Base-by-base conservation (phyloP, 2,797 vertebrate genomes). In the Leptoclinus maculatus region DNA sequence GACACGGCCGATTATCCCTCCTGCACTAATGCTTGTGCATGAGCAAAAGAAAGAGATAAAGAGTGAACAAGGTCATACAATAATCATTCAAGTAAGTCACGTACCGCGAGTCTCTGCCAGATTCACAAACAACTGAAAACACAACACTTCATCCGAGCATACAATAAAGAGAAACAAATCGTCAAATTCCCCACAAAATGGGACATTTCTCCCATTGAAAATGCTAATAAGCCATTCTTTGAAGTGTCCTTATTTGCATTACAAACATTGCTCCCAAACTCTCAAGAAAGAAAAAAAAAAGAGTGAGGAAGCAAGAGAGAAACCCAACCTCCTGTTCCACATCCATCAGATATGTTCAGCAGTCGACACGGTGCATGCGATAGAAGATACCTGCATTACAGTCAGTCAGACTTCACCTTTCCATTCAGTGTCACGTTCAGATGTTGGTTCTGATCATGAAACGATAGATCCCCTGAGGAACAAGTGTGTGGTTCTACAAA, bases 171-270 rank as follows among this genome's bases (percentile, higher is more conserved):
- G 60, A 65, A 73, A 74, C 13, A 87, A 93, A 95, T 95, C 91
- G 89, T 92, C 92, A 83, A 90, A 84, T 91, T 83, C 71, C 76
- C 90, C 88, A 88, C 79, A 93, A 84, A 85, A 93, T 86, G 90
- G 86, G 92, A 88, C 90, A 89, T 91, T 95, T 95, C 94, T 94
- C 91, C 94, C 64, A 88, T 89, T 95, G 94, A 93, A 96, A 96
- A 97, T 96, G 96, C 93, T 95, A 97, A 97, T 96, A 92, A 94
- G 87, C 63, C 83, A 83, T 93, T 81, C 94, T 97, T 96, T 97
- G 96, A 97, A 96, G 94, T 93, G 76, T 82, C 84, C 90, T 95
- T 92, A 97, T 98, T 97, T 97, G 95, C 96, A 97, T 97, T 95
- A 96, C 95, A 97, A 97, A 96, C 94, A 95, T 71, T 66, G 76